Base-by-base conservation (phyloP, 2,797 vertebrate genomes). In the Pantherophis alleghaniensis region DNA sequence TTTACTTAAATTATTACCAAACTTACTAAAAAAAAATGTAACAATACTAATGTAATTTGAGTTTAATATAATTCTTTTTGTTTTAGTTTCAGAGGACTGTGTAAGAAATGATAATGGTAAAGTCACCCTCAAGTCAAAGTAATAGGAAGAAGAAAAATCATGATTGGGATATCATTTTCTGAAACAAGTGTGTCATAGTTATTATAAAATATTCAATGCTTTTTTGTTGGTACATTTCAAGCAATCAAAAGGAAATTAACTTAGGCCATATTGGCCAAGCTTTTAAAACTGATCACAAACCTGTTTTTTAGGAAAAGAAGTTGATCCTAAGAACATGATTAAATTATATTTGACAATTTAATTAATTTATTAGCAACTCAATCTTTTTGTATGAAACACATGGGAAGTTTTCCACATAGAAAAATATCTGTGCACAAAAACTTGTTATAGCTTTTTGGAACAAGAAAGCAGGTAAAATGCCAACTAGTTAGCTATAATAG, bases 401-500 rank as follows among this genome's bases (percentile, higher is more conserved):
- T 47, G 28, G 63, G 4, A 91, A 60, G 87, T 86, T 74, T 94
- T 93, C 87, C 5, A 90, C 0, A 90, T 1, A 32, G 51, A 94
- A 66, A 83, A 91, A 53, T 92, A 90, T 63, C 94, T 32, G 47
- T 74, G 90, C 87, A 37, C 74, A 93, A 32, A 83, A 22, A 92
- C 87, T n/a, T 92, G 26, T 93, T 83, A 55, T 37, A 60, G 3
- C n/a, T 4, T 69, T 92, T 69, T 94, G 63, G 86, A 96, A 94
- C 53, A 93, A 94, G n/a, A 47, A 20, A 37, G 61, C 92, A 13
- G 18, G 83, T 89, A 57, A 61, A 94, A 92, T 37, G 51, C n/a
- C 88, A 66, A 1, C 1, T 94, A 92, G 55, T 86, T 90, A 94
- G 5, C 63, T 91, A 90, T 20, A 37, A 63, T 91, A 94, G 14